These are phyloP conservation scores for Diploscapter pachys DNA, from an alignment of 1,140 invertebrate genomes.

Conservation along the genomic window DNA sequence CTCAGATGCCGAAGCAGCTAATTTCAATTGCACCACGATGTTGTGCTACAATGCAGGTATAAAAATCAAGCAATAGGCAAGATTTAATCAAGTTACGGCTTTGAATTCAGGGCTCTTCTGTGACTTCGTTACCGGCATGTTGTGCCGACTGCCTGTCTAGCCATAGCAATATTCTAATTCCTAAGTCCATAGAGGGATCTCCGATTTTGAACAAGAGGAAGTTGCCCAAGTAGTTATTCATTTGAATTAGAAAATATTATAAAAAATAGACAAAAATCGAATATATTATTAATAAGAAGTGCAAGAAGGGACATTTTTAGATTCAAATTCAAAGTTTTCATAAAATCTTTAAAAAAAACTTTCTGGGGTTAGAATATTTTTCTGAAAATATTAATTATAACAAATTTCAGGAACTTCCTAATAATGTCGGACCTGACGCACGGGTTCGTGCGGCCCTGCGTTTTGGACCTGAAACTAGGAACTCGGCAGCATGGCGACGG, in stretches of 20 bases:
- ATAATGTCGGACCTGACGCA: conserved; percentile 24
- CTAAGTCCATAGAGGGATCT: conserved; percentile 9
- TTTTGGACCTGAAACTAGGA: conserved; percentile 75
- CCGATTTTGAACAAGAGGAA: not conserved
- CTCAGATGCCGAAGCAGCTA: conserved; percentile 18
- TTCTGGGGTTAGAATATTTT: too few relatives aligned
- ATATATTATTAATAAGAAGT: not conserved
- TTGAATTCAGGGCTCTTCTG: not conserved
- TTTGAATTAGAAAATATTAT: not conserved
- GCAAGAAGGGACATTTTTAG: too few relatives aligned
- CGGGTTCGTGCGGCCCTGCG: conserved; percentile 62
- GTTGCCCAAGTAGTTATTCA: conserved; percentile 20
- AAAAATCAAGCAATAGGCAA: too few relatives aligned
- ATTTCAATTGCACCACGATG: conserved; percentile 21
- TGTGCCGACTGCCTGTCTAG: conserved; percentile 5
- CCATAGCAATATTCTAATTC: conserved; percentile 8
- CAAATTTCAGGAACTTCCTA: conserved; percentile 24
- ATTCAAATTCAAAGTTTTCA: too few relatives aligned
- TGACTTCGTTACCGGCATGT: conserved; percentile 5
- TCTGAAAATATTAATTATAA: too few relatives aligned
- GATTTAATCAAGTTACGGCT: too few relatives aligned
- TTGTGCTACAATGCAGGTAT: conserved; percentile 19
- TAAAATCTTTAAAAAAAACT: too few relatives aligned
- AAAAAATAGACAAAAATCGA: not conserved
- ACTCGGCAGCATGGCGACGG: conserved; percentile 80